phyloP scores from a whole-genome alignment of 2,113 vertebrate genomes.

The Syngnathus scovelli region DNA sequence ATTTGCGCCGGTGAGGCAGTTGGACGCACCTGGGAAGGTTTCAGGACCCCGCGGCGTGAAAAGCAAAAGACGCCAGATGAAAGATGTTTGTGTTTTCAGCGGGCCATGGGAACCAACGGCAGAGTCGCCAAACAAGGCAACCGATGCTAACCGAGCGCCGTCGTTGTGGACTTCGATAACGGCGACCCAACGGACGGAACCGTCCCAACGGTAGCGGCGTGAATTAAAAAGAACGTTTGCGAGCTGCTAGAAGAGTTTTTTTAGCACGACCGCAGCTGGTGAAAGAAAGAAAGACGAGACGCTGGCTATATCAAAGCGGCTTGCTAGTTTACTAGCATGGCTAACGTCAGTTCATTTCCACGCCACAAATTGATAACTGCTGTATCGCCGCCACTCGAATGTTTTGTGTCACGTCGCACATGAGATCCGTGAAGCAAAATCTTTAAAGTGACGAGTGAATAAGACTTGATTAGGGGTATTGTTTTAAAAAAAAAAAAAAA shows the following conservation, averaged over 20 bases:
- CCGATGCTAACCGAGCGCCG: too few relatives aligned
- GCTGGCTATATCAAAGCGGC: too few relatives aligned
- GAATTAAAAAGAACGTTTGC: too few relatives aligned
- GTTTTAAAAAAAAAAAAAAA: neutral
- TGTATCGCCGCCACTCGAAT: slow-evolving; percentile 9
- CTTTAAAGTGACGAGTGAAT: neutral
- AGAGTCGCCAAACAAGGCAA: neutral
- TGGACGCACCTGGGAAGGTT: slow-evolving; percentile 50
- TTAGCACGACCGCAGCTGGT: too few relatives aligned
- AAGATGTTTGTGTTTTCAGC: neutral
- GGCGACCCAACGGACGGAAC: too few relatives aligned
- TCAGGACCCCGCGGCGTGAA: slow-evolving; percentile 13
- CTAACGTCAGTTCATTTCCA: too few relatives aligned
- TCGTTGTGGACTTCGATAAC: too few relatives aligned
- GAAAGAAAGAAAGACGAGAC: too few relatives aligned
- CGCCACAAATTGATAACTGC: neutral
- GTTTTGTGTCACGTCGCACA: slow-evolving; percentile 17
- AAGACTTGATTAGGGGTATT: neutral
- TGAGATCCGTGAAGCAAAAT: slow-evolving; percentile 1
- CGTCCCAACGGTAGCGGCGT: too few relatives aligned
- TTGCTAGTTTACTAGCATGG: too few relatives aligned
- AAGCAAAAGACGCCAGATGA: neutral
- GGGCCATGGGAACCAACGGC: neutral
- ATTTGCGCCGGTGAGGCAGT: slow-evolving; percentile 23
- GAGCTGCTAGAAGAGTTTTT: too few relatives aligned